Base-by-base conservation (phyloP, 2,888 invertebrate genomes). In the Willowsia nigromaculata region DNA sequence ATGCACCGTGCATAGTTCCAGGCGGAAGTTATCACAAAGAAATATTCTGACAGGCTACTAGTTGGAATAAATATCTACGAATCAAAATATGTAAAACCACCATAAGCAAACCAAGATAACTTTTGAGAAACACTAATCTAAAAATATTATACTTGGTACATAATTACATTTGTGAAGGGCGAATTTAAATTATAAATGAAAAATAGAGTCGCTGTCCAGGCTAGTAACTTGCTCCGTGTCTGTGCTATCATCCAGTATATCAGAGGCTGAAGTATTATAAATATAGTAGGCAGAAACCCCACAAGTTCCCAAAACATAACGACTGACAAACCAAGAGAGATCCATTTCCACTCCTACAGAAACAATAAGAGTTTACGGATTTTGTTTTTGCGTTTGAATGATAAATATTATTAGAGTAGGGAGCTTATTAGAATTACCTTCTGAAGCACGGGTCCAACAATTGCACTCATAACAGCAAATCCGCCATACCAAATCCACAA, bases 11-110 rank as follows among this genome's bases (percentile, higher is more conserved):
- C 93, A 87, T 93, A 93, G 18, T 93, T 92, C 93, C 94, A 93
- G 7, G 95, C 92, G 96, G 94, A 94, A 96, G 96, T 93, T 95
- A 96, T 97, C 97, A 97, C 90, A 96, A 96, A 92, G 95, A 88
- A 90, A 68, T 92, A 91, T 87, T 93, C 88, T 6, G 81, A 47
- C 4, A 86, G 18, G n/a, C 6, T 30, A 27, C 47, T 56, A 9
- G 25, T 22, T 40, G 90, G 85, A 33, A 82, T 30, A 56, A 89
- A 85, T 11, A 80, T n/a, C 89, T 89, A 30, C 13, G 53, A 68
- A 53, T 37, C 3, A 59, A 37, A 27, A 43, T 1, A 53, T 9
- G 1, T 47, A 74, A n/a, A n/a, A n/a, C n/a, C n/a, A n/a, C n/a
- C n/a, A n/a, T n/a, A n/a, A n/a, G n/a, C n/a, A n/a, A n/a, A n/a